phyloP scores from a whole-genome alignment of 2,113 vertebrate genomes.

The Furnarius figulus region DNA sequence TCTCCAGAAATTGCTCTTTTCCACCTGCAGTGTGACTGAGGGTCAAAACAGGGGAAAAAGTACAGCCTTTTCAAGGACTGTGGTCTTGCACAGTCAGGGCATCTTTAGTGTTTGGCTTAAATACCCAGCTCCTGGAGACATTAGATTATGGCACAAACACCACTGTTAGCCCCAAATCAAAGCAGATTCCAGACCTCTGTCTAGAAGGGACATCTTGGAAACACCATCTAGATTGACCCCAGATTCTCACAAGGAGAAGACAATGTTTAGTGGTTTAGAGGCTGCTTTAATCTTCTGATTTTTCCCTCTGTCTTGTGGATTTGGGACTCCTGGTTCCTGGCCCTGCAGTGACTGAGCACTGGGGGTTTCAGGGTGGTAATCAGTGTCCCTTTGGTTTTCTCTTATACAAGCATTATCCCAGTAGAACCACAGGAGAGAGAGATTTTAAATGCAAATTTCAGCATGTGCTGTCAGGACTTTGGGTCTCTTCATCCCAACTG shows the following conservation, averaged over 20 bases:
- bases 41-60: background rate
- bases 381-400: background rate
- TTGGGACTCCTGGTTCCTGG: background rate
- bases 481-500: background rate
- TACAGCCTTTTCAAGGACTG: background rate
- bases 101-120: background rate
- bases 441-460: background rate
- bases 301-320: background rate
- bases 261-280: background rate
- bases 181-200: background rate
- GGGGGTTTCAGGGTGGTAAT: background rate
- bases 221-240: background rate
- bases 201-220: background rate
- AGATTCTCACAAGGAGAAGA: background rate
- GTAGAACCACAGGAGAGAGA: background rate
- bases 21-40: background rate
- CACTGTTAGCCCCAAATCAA: background rate
- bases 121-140: background rate
- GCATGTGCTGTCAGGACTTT: accelerated
- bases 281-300: background rate
- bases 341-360: background rate
- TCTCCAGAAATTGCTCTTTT: background rate
- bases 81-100: background rate
- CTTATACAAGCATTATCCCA: background rate
- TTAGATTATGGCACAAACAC: background rate